Evolutionary conservation across 2,888 invertebrate species (phyloP), one percentile per base, ranked within the genome.

Genomic region (Phalera bucephala): DNA sequence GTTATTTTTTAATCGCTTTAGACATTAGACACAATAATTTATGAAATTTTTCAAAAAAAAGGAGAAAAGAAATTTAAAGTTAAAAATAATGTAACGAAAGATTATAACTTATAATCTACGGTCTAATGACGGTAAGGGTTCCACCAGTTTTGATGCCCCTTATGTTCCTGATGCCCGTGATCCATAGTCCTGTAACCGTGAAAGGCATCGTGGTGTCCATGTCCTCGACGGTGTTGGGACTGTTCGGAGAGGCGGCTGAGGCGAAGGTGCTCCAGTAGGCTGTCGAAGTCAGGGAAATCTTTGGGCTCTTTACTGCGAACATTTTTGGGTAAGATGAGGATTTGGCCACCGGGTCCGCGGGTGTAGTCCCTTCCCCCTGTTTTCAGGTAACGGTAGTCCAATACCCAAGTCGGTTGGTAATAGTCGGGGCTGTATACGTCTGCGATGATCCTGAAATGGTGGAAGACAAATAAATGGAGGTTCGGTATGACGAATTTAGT

Each of bases 351-450:
- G 0, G 80, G 78, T 0, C 81, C 74, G 2, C 82, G 75, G 0
- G 73, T 71, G 64, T 84, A 87, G 47, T 82, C 79, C 23, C 85
- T 69, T 3, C 86, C 86, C 0, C 84, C 86, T 0, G 80, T 70
- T 53, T 81, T 84, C 30, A 81, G 41, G 60, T 83, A 86, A 33
- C 87, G 69, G 55, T 83, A 88, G 72, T 88, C 87, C 10, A 88
- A 53, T 21, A 80, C 54, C 63, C 76, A 70, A 5, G 72, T 75
- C 1, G 84, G 86, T 43, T 85, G 78, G 37, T 69, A 63, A 57
- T 79, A 87, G 41, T 79, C 80, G 0, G 87, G 87, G 28, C 77
- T 80, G 55, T 67, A 80, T 7, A 74, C 71, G 20, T 75, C 68
- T 19, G 66, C 62, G 20, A 86, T 74, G 35, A 87, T 80, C 43